Evolutionary conservation across 2,888 invertebrate species (phyloP).

Genomic region (Nephrocerus scutellatus): DNA sequence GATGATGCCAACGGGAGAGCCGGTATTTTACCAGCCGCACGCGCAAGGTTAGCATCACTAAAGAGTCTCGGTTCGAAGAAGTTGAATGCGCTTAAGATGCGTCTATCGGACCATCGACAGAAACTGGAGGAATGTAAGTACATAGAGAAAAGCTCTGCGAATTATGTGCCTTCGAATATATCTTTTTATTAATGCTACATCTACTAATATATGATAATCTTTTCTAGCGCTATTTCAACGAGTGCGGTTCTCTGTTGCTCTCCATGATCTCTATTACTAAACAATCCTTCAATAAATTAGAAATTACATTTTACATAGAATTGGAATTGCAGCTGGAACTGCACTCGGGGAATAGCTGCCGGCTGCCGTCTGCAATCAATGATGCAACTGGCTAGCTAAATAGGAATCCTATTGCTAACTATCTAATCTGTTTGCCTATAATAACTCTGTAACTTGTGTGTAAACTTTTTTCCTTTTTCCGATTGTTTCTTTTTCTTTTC

Average conservation of each 20-base stretch:
- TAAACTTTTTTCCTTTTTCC: no score
- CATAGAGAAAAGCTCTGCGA: no score
- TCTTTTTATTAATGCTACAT: no score
- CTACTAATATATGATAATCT: background rate
- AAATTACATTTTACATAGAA: background rate
- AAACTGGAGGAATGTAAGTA: constrained; percentile 45
- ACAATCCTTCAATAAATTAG: background rate
- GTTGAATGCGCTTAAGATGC: constrained; percentile 57
- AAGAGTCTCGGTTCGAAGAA: constrained; percentile 65
- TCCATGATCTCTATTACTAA: no score
- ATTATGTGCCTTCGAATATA: no score
- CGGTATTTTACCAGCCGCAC: constrained; percentile 43
- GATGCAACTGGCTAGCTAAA: constrained; percentile 1
- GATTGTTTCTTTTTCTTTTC: constrained; percentile 17
- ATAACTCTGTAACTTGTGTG: no score
- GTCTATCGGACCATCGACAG: constrained; percentile 49
- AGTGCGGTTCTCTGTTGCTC: constrained; percentile 3
- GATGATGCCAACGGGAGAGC: constrained; percentile 26
- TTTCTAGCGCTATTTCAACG: background rate
- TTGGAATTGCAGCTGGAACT: no score
- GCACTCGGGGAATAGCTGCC: no score
- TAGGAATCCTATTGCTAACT: background rate
- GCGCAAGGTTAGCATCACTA: constrained; percentile 57
- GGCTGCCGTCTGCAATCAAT: no score
- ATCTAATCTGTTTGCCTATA: constrained; percentile 6